Conservation (phyloP, 23 tunicate species). For the Corella eumyota region DNA sequence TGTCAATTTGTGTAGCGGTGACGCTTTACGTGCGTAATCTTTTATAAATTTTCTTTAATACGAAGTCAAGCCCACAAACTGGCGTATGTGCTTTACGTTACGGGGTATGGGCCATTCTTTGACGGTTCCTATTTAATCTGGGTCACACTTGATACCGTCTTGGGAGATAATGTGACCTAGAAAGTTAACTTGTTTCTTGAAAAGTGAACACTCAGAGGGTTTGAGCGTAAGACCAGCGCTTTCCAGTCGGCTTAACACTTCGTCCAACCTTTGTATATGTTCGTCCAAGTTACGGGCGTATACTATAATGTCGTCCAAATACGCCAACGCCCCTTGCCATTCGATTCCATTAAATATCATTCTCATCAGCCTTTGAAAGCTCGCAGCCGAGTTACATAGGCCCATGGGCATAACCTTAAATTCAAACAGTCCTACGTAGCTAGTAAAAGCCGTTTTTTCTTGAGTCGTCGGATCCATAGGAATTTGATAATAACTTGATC, state of each 20-base stretch:
- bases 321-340: too few species aligned
- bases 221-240: too few species aligned
- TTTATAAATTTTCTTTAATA: constrained; percentile 18
- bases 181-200: constrained; percentile 5
- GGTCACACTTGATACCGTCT: constrained; percentile 14
- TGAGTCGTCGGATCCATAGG: too few species aligned
- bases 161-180: constrained; percentile 6
- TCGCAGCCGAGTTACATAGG: constrained; percentile 30
- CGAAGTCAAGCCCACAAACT: constrained; percentile 29
- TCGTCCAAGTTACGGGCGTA: constrained; percentile 21
- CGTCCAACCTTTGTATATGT: too few species aligned
- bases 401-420: too few species aligned
- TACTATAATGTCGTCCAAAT: constrained; percentile 8
- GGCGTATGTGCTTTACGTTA: constrained; percentile 9
- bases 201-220: constrained; percentile 10
- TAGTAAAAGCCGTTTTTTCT: too few species aligned
- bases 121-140: constrained; percentile 7
- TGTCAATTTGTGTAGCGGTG: constrained; percentile 1
- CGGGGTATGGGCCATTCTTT: constrained; percentile 13
- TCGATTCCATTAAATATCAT: too few species aligned
- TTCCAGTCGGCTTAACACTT: constrained; percentile 1
- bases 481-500: too few species aligned
- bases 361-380: constrained; percentile 22
- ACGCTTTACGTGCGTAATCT: constrained; percentile 10
- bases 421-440: too few species aligned